phyloP scores from a whole-genome alignment of 2,797 vertebrate genomes.

The Ispidina lecontei region DNA sequence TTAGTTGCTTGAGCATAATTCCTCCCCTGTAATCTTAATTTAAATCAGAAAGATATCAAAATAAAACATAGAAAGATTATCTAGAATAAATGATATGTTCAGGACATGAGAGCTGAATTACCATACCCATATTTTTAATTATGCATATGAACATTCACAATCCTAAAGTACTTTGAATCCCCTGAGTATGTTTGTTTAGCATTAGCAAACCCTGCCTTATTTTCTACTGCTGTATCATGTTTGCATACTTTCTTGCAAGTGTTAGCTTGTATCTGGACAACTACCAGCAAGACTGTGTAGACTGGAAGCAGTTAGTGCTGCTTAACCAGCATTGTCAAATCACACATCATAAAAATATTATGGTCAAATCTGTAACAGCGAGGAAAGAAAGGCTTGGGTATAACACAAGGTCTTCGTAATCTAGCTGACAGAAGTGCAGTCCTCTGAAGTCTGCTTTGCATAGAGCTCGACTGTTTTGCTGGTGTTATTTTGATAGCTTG shows the following conservation, averaged over 20 bases:
- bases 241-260: conserved; percentile 35
- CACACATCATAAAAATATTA: conserved; percentile 24
- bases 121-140: conserved; percentile 33
- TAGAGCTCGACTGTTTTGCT: not conserved
- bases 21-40: not conserved
- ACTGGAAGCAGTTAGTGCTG: conserved; percentile 44
- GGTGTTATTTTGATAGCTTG: not conserved
- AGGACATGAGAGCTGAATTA: conserved; percentile 33
- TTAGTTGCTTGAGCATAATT: not conserved
- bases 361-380: conserved; percentile 21
- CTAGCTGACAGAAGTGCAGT: not conserved
- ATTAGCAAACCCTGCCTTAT: conserved; percentile 60
- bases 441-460: conserved; percentile 1
- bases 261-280: conserved; percentile 7
- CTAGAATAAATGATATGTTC: not conserved
- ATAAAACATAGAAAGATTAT: not conserved
- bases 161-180: conserved; percentile 19
- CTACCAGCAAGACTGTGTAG: not conserved
- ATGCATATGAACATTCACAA: conserved; percentile 26
- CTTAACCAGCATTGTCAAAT: not conserved
- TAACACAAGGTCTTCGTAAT: not conserved
- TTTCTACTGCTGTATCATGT: conserved; percentile 50
- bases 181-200: conserved; percentile 49
- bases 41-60: not conserved
- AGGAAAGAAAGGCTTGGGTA: not conserved